Evolutionary conservation across 2,797 vertebrate genomes (phyloP), one percentile per base, ranked within the genome.

Genomic region (Trachops cirrhosus): DNA sequence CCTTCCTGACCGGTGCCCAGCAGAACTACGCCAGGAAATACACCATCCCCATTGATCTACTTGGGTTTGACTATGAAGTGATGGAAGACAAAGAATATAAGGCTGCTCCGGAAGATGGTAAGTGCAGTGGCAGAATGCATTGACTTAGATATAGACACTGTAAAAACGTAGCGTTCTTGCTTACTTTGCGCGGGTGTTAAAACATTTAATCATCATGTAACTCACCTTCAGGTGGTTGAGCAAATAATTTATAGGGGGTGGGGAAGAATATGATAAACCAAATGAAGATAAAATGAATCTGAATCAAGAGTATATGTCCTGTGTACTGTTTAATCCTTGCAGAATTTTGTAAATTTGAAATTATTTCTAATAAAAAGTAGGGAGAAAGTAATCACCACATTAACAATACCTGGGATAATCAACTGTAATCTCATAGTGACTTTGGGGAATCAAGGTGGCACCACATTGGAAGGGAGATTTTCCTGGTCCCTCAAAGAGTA

Each of bases 11-110:
- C 0, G 99, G 99, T 7, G 98, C 99, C 57, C 99, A 99, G 98
- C 99, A 99, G 98, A 99, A 99, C 98, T 99, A 98, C 1, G 99
- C 99, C 96, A 98, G 99, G 54, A 99, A 99, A 94, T 98, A 99
- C 97, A 99, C 98, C 52, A 98, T 99, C 92, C 99, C 99, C 32
- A 99, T 99, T 12, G 99, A 99, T 97, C 96, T 99, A 74, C 98
- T 99, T 14, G 98, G 98, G 32, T 99, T 99, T 44, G 99, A 99
- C 98, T 99, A 99, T 3, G 98, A 99, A 96, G 99, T 99, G 86
- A 98, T 99, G 98, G 98, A 99, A 4, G 99, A 99, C 93, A 98
- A 96, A 71, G 98, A 99, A 79, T 98, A 99, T 93, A 98, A 97
- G 54, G 19, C 21, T 8, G 93, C 99, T 22, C 99, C 99, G 0